Evolutionary conservation across 1,140 invertebrate species (phyloP).

Genomic region (Xylocopa sonorina): DNA sequence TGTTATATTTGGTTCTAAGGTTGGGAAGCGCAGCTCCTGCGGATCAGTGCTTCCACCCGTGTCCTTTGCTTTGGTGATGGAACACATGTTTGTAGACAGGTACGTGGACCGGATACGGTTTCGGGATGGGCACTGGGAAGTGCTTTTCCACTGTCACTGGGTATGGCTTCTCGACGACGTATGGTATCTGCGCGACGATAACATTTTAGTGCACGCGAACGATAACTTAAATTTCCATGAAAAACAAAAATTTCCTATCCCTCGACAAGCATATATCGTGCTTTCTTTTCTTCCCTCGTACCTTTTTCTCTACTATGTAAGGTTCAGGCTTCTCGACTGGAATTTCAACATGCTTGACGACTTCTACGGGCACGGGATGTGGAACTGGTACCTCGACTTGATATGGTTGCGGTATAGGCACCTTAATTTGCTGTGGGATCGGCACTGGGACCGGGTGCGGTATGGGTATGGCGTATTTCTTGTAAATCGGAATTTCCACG

Average conservation of each 20-base stretch:
- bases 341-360: constrained; percentile 86
- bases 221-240: too few relatives aligned
- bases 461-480: constrained; percentile 89
- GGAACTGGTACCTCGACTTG: constrained; percentile 87
- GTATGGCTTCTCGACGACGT: constrained; percentile 89
- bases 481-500: constrained; percentile 87
- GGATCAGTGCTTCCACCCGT: constrained; percentile 75
- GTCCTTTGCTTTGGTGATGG: constrained; percentile 84
- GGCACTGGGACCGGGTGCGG: constrained; percentile 89
- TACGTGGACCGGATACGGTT: constrained; percentile 90
- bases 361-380: constrained; percentile 88
- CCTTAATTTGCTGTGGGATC: constrained; percentile 88
- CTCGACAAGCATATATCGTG: too few relatives aligned
- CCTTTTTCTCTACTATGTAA: constrained; percentile 87
- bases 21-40: background rate
- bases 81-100: constrained; percentile 91
- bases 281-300: too few relatives aligned
- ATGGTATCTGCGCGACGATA: constrained; percentile 84
- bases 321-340: constrained; percentile 88
- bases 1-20: constrained; percentile 21
- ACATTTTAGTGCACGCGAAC: constrained; percentile 7
- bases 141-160: constrained; percentile 90
- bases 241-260: too few relatives aligned
- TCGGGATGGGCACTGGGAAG: constrained; percentile 88
- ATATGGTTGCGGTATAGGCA: constrained; percentile 89